A percentile compares a stretch with the other conserved stretches of the same genome.
Evolutionary conservation across 1,140 invertebrate species (phyloP).

Genomic region (Microplitis demolitor): DNA sequence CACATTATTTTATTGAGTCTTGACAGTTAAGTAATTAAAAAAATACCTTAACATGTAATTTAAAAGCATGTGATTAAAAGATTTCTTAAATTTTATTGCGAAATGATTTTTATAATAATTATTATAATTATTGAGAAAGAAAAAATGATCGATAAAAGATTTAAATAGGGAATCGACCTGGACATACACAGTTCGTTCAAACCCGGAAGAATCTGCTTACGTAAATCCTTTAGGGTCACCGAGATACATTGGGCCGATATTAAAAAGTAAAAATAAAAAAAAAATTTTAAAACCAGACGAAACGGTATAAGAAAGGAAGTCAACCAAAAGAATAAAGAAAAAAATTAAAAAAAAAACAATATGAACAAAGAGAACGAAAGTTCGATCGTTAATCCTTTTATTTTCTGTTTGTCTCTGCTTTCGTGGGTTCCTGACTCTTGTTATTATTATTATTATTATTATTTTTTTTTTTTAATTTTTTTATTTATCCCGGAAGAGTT

Average conservation of each 20-base stretch:
- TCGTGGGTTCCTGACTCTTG: background rate
- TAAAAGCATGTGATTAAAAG: too few relatives aligned
- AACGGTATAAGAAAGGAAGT: slow-evolving; percentile 9
- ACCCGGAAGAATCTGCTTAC: slow-evolving; percentile 28
- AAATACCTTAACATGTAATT: too few relatives aligned
- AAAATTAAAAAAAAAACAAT: slow-evolving; percentile 9
- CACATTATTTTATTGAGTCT: too few relatives aligned
- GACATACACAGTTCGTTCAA: background rate
- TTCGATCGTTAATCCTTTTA: slow-evolving; percentile 2
- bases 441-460: too few relatives aligned
- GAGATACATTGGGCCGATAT: slow-evolving; percentile 23
- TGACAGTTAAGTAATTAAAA: too few relatives aligned
- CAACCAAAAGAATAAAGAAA: background rate
- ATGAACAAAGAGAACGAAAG: background rate
- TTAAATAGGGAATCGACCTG: slow-evolving; percentile 12
- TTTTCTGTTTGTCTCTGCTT: background rate
- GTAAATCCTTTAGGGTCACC: slow-evolving; percentile 24
- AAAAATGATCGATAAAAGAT: slow-evolving; percentile 15
- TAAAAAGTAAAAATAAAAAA: slow-evolving; percentile 11
- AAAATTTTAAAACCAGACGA: background rate
- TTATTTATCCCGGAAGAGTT: slow-evolving; percentile 22
- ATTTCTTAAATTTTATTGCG: background rate
- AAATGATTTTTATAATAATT: background rate
- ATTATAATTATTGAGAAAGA: background rate
- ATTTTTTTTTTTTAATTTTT: background rate